Base-by-base conservation (phyloP, 2,113 vertebrate species). In the Toxostoma redivivum region DNA sequence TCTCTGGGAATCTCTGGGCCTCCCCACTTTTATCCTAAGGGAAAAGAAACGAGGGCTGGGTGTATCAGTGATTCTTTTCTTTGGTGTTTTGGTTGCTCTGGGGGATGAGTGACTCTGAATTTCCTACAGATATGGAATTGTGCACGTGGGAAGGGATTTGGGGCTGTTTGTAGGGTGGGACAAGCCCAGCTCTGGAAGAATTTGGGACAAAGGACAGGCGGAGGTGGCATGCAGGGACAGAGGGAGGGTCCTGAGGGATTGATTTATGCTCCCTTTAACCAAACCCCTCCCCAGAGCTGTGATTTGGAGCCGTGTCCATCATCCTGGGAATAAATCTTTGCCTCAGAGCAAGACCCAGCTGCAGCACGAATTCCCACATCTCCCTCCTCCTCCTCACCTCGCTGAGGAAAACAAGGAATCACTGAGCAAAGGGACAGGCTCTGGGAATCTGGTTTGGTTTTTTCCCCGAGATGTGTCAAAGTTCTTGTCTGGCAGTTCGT, bases 271-370 rank as follows among this genome's bases (percentile, higher is more conserved):
- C 4, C 1, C 54, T 90, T 40, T 15, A n/a, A 60, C n/a, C 67
- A 77, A 33, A 3, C 35, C 15, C 42, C 35, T 18, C 42, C 23
- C 38, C 51, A 4, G 40, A 91, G 5, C 86, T 57, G 45, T 33
- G 6, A 5, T 72, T 84, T 6, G 61, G 77, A 79, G 25, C 10
- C 7, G 12, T 18, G 22, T 62, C 73, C 89, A n/a, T 92, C 93
- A 70, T 24, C 66, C 81, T 15, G 33, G 9, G 51, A 86, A 94
- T 95, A 67, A 73, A 57, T 91, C 74, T 89, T 44, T 93, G 90
- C 94, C 93, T 80, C 89, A 85, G 93, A 96, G 94, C 94, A 11
- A 35, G 78, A 13, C 37, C 93, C 95, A 95, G 95, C 94, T 96
- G 96, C 91, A 76, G 74, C 81, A 81, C 2, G 57, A 11, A 7